Conservation (phyloP, 2,888 invertebrate species). For the Mactromeris polynyma region DNA sequence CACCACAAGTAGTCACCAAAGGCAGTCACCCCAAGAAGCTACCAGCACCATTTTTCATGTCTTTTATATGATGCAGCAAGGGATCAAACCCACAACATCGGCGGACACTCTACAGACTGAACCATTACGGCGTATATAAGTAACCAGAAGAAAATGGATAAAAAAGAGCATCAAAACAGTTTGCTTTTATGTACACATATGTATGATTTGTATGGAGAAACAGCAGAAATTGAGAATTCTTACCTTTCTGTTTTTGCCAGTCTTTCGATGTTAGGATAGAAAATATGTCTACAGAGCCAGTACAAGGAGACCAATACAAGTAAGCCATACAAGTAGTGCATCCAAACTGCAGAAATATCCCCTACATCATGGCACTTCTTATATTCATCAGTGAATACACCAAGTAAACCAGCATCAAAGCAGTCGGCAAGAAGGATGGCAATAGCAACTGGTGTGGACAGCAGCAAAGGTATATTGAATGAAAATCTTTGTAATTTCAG, state of each 20-base stretch:
- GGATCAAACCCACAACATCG: no score
- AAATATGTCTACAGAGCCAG: slow-evolving; percentile 84
- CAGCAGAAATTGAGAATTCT: background rate
- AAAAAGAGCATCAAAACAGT: background rate
- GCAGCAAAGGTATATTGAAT: slow-evolving; percentile 86
- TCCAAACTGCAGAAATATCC: slow-evolving; percentile 18
- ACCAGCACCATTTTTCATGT: no score
- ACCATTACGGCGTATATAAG: no score
- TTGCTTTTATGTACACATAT: background rate
- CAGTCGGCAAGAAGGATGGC: slow-evolving; percentile 61
- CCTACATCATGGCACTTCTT: slow-evolving; percentile 25
- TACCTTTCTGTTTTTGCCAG: slow-evolving; percentile 83
- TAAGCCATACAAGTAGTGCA: slow-evolving; percentile 55
- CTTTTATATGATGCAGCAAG: no score
- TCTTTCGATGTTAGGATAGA: slow-evolving; percentile 81
- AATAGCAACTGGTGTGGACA: slow-evolving; percentile 85
- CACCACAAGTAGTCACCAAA: no score
- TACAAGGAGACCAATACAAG: slow-evolving; percentile 82
- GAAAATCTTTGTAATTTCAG: slow-evolving; percentile 87
- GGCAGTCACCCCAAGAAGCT: no score
- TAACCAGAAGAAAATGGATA: no score
- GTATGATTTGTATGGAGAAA: background rate
- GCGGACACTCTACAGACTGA: no score
- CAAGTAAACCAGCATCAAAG: slow-evolving; percentile 8
- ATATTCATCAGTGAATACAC: slow-evolving; percentile 53